A percentile compares a stretch with the other conserved stretches of the same genome.
These are phyloP conservation scores for Malacoctenus gilli DNA, from an alignment of 2,797 vertebrate species.

Conservation along the genomic window DNA sequence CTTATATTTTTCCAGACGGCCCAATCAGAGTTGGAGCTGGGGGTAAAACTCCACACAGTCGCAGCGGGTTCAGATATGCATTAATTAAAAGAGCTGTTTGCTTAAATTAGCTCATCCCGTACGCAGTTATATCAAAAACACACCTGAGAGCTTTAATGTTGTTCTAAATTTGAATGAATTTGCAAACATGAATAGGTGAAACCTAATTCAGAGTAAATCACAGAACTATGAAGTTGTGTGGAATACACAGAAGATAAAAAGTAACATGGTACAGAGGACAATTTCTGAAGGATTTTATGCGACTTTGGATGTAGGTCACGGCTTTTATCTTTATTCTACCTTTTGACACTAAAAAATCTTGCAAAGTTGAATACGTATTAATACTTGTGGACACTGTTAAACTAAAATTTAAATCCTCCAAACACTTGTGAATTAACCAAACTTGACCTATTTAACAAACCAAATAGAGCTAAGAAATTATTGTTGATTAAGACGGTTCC, in stretches of 20 bases:
- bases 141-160: not conserved
- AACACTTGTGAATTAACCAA: not conserved
- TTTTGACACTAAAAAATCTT: no score
- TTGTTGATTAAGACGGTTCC: not conserved
- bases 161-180: not conserved
- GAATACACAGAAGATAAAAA: no score
- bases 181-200: not conserved
- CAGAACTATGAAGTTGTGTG: no score
- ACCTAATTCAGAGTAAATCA: no score
- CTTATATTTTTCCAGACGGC: conserved; percentile 25
- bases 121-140: no score
- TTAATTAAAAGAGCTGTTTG: conserved; percentile 2
- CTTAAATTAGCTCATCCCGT: conserved; percentile 14
- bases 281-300: no score
- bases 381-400: not conserved
- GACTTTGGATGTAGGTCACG: no score
- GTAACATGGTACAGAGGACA: no score
- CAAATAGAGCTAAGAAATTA: not conserved
- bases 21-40: conserved; percentile 6
- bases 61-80: not conserved
- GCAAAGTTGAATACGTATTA: no score
- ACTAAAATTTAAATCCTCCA: not conserved
- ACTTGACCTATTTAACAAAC: not conserved
- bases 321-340: no score
- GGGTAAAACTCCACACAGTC: conserved; percentile 6